phyloP scores from a whole-genome alignment of 2,113 vertebrate species.

The Scolopax mira region DNA sequence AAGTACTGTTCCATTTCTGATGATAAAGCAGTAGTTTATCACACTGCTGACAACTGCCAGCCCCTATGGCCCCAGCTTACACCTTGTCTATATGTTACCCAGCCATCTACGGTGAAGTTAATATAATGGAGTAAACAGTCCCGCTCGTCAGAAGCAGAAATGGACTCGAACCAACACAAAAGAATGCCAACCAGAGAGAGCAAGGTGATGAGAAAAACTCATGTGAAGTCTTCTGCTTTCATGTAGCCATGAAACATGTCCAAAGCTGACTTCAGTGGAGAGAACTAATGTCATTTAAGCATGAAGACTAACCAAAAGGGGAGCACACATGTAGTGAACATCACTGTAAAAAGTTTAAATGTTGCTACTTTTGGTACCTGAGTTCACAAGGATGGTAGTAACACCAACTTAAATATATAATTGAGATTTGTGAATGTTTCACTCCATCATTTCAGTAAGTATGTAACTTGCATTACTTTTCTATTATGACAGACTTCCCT shows the following conservation, averaged over 20 bases:
- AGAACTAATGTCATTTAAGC: neutral
- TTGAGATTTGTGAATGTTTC: neutral
- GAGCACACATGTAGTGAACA: rapidly evolving
- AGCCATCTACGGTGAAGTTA: slow-evolving; percentile 55
- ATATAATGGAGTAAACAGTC: slow-evolving; percentile 26
- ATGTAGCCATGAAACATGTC: neutral
- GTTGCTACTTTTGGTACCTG: neutral
- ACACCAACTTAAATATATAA: neutral
- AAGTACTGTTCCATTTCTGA: slow-evolving; percentile 68
- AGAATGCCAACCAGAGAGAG: neutral
- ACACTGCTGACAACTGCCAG: slow-evolving; percentile 54
- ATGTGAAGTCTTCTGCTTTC: neutral
- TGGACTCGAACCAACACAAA: neutral
- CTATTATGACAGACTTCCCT: neutral
- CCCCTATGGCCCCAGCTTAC: slow-evolving; percentile 24
- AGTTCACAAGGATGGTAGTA: neutral
- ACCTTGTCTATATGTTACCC: slow-evolving; percentile 46
- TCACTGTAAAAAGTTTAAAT: neutral
- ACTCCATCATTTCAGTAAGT: neutral
- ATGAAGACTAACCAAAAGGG: neutral
- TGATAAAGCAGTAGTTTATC: slow-evolving; percentile 59
- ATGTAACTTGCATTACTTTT: neutral
- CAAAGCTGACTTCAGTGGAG: neutral
- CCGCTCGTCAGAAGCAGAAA: slow-evolving; percentile 18
- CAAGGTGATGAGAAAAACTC: neutral